phyloP scores from a whole-genome alignment of 2,797 vertebrate species.

The Limosa lapponica region DNA sequence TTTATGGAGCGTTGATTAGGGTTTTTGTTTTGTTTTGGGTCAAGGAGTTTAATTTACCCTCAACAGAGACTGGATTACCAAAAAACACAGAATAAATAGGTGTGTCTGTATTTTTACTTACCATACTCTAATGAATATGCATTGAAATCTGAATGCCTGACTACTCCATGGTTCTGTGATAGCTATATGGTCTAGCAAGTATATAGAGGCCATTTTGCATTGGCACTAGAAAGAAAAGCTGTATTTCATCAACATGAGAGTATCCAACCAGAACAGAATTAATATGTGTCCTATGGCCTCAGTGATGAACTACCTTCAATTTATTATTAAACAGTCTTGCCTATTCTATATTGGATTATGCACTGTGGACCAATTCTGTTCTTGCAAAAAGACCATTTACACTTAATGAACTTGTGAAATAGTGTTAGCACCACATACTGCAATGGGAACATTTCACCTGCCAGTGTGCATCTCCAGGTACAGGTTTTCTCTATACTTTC shows the following conservation, averaged over 20 bases:
- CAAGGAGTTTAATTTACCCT: not conserved
- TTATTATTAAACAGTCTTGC: not conserved
- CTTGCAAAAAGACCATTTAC: not conserved
- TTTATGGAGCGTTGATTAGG: not conserved
- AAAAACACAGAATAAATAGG: not conserved
- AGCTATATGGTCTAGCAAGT: not conserved
- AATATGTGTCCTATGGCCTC: not conserved
- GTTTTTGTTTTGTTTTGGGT: not conserved
- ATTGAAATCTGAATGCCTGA: not conserved
- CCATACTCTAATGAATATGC: not conserved
- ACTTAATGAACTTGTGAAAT: not conserved
- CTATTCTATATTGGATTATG: not conserved
- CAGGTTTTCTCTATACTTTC: not conserved
- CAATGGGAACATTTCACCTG: not conserved
- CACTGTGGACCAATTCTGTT: not conserved
- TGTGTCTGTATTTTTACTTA: not conserved
- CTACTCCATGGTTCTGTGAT: not conserved
- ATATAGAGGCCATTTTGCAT: not conserved
- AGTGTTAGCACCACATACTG: not conserved
- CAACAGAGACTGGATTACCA: not conserved
- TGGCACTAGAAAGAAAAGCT: not conserved
- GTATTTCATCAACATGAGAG: not conserved
- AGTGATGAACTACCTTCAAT: not conserved
- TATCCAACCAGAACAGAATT: not conserved
- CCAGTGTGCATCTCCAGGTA: not conserved